Percentiles rank a stretch among this genome's conserved stretches.
Conservation (phyloP, 2,113 vertebrate species). For the Grantiella picta region DNA sequence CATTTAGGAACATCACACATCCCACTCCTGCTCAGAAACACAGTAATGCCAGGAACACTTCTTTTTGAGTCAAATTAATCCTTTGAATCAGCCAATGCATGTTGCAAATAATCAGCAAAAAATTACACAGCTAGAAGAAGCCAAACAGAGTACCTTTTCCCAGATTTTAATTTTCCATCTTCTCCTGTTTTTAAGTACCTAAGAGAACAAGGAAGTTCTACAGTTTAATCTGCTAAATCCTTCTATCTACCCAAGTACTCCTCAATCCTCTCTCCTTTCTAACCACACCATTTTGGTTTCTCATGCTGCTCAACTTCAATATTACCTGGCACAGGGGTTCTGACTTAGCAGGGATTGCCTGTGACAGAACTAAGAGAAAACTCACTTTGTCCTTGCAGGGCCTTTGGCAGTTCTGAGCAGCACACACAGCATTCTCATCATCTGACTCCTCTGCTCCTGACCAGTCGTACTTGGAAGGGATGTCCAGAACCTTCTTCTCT, state of each 20-base stretch:
- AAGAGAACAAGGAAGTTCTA: neutral
- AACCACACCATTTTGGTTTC: neutral
- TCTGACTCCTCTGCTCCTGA: constrained; percentile 96
- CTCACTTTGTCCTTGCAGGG: constrained; percentile 98
- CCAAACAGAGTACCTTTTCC: neutral
- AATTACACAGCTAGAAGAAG: neutral
- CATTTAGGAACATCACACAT: neutral
- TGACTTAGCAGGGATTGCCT: neutral
- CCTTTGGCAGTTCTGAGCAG: constrained; percentile 93
- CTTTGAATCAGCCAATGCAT: neutral
- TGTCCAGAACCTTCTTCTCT: constrained; percentile 95
- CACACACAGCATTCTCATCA: constrained; percentile 95
- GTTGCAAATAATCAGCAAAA: neutral
- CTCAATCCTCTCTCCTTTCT: neutral
- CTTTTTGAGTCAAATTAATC: neutral
- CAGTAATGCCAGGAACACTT: neutral
- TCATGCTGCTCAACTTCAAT: neutral
- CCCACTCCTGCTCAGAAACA: neutral
- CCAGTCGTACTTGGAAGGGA: constrained; percentile 98
- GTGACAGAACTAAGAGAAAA: neutral
- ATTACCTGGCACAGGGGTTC: neutral
- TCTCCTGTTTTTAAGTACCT: neutral
- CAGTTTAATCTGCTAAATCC: neutral
- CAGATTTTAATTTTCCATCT: neutral
- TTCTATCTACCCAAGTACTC: neutral